phyloP scores from a whole-genome alignment of 2,797 vertebrate species.

The Cichlasoma orientale region DNA sequence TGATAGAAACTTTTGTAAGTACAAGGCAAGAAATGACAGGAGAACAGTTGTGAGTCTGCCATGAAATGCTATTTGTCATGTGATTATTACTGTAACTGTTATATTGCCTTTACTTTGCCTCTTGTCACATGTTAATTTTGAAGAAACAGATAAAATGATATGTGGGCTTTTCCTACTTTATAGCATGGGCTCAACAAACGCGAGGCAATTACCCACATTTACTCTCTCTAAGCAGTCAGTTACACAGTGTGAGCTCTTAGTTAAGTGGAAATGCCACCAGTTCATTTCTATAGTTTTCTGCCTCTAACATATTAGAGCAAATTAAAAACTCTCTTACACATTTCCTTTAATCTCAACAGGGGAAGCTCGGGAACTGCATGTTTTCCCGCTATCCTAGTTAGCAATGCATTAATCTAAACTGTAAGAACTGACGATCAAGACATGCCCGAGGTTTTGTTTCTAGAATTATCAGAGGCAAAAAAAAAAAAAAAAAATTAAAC shows the following conservation, averaged over 20 bases:
- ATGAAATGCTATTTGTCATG: background rate
- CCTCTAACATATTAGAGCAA: background rate
- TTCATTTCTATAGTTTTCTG: background rate
- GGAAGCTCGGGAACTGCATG: background rate
- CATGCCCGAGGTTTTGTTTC: too few species aligned
- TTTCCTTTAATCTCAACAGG: background rate
- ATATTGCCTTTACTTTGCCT: background rate
- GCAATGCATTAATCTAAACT: background rate
- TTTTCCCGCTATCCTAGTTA: background rate
- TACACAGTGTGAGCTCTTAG: background rate
- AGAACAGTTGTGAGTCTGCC: background rate
- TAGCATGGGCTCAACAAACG: slow-evolving; percentile 20
- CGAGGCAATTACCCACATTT: background rate
- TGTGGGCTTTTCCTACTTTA: background rate
- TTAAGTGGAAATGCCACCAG: background rate
- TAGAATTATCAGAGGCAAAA: too few species aligned
- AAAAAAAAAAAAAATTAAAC: background rate
- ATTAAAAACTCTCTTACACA: background rate
- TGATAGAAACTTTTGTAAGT: slow-evolving; percentile 23
- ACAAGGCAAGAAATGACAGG: background rate
- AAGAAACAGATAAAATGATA: background rate
- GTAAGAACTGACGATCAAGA: too few species aligned
- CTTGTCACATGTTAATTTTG: background rate
- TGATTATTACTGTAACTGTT: background rate
- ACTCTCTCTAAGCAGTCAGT: background rate